These are phyloP conservation scores for Anastatus disparis DNA, from an alignment of 1,140 invertebrate species.

Conservation along the genomic window DNA sequence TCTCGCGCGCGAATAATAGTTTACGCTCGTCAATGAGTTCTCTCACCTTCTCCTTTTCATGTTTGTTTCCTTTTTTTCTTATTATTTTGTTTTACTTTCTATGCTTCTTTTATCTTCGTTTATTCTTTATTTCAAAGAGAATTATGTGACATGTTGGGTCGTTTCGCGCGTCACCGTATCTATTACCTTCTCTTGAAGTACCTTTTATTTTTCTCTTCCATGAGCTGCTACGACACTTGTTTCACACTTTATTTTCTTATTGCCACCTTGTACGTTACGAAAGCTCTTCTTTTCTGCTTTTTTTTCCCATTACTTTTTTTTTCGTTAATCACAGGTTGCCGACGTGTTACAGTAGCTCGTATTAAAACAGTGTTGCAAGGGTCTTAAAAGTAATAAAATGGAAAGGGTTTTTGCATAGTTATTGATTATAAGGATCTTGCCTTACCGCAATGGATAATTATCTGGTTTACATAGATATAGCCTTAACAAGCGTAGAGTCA, in stretches of 20 bases:
- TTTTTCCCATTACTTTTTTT: neutral
- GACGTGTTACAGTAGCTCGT: too few relatives aligned
- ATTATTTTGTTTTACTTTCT: neutral
- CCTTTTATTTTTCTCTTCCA: neutral
- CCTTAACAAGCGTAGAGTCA: neutral
- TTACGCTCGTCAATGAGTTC: slow-evolving; percentile 10
- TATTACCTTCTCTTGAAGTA: neutral
- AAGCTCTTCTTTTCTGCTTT: neutral
- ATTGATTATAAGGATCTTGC: neutral
- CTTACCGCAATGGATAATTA: neutral
- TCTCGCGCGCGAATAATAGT: slow-evolving; percentile 16
- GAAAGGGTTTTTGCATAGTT: neutral
- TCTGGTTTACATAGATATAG: neutral
- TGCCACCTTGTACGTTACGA: neutral
- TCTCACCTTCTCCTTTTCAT: neutral
- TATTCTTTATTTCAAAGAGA: slow-evolving; percentile 7
- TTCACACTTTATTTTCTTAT: neutral
- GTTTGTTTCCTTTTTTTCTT: neutral
- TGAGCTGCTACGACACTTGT: neutral
- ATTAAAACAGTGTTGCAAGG: too few relatives aligned
- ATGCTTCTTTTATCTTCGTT: neutral
- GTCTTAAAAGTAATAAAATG: too few relatives aligned
- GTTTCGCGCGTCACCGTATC: neutral
- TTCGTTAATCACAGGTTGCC: too few relatives aligned
- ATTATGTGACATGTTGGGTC: slow-evolving; percentile 20